These are phyloP conservation scores for Gopherus evgoodei DNA, from an alignment of 2,113 vertebrate genomes.

Conservation along the genomic window DNA sequence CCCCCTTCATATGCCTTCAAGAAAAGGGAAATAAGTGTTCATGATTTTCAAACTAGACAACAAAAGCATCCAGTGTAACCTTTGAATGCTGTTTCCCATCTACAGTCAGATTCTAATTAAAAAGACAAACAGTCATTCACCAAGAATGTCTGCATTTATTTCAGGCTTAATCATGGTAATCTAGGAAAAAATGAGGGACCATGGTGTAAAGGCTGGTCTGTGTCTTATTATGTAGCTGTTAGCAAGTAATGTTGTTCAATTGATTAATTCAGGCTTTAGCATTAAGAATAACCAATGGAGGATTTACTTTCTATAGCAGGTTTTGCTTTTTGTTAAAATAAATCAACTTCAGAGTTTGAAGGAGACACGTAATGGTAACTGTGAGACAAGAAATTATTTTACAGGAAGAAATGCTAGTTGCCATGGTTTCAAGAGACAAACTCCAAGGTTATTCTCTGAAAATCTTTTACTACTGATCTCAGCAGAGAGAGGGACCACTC, in stretches of 20 bases:
- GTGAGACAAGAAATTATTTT: conserved; percentile 66
- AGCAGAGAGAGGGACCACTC: not conserved
- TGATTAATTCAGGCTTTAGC: not conserved
- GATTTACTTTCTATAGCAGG: not conserved
- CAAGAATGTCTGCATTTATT: conserved; percentile 14
- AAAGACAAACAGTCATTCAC: not conserved
- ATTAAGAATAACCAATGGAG: not conserved
- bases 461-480: not conserved
- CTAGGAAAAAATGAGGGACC: not conserved
- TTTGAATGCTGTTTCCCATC: not conserved
- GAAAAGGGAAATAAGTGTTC: not conserved
- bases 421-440: conserved; percentile 71
- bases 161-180: conserved; percentile 11
- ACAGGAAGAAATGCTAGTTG: conserved; percentile 63
- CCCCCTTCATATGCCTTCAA: not conserved
- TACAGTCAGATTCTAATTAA: not conserved
- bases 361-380: conserved; percentile 47
- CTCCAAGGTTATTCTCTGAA: conserved; percentile 68
- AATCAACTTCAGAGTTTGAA: conserved; percentile 3
- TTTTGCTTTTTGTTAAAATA: not conserved
- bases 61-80: not conserved
- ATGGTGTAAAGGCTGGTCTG: not conserved
- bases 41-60: not conserved
- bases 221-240: not conserved
- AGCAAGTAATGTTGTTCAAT: not conserved